phyloP scores from a whole-genome alignment of 2,888 invertebrate genomes.

The Catocala fraxini region DNA sequence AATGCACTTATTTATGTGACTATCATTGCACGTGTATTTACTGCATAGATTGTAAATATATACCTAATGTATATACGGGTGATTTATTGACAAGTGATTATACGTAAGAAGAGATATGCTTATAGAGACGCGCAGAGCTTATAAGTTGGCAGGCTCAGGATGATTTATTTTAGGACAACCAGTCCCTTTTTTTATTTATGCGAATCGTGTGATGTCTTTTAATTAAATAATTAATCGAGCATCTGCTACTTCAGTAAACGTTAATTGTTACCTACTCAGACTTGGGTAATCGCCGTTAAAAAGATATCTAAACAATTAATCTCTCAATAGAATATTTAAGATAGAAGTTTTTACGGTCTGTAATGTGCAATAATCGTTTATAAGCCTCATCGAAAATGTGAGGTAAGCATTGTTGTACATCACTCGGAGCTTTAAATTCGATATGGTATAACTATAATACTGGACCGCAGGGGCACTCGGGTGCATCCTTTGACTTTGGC shows the following conservation, averaged over 20 bases:
- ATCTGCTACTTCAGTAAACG: slow-evolving; percentile 3
- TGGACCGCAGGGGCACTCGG: slow-evolving; percentile 52
- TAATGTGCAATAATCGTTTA: slow-evolving; percentile 21
- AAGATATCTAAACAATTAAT: background rate
- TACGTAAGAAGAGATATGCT: slow-evolving; percentile 16
- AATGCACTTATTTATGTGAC: slow-evolving; percentile 54
- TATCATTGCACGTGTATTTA: slow-evolving; percentile 39
- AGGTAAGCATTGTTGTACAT: slow-evolving; percentile 42
- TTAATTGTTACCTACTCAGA: slow-evolving; percentile 1
- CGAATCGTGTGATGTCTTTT: slow-evolving; percentile 8
- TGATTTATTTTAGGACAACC: slow-evolving; percentile 4
- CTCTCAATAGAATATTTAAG: slow-evolving; percentile 2
- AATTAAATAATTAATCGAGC: slow-evolving; percentile 11
- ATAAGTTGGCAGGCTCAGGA: background rate
- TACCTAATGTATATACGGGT: slow-evolving; percentile 30
- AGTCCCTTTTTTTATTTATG: slow-evolving; percentile 6
- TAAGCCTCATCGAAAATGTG: slow-evolving; percentile 2
- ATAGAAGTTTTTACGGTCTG: background rate
- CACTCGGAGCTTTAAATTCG: slow-evolving; percentile 47
- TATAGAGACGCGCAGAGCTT: background rate
- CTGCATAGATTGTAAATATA: slow-evolving; percentile 42
- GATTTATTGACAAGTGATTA: slow-evolving; percentile 34
- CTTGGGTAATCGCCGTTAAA: background rate
- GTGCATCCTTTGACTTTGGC: slow-evolving; percentile 64
- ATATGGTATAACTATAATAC: slow-evolving; percentile 44